A percentile compares a stretch with the other conserved stretches of the same genome.
These are phyloP conservation scores for Mylabris phalerata DNA, from an alignment of 1,140 invertebrate species.

Conservation along the genomic window DNA sequence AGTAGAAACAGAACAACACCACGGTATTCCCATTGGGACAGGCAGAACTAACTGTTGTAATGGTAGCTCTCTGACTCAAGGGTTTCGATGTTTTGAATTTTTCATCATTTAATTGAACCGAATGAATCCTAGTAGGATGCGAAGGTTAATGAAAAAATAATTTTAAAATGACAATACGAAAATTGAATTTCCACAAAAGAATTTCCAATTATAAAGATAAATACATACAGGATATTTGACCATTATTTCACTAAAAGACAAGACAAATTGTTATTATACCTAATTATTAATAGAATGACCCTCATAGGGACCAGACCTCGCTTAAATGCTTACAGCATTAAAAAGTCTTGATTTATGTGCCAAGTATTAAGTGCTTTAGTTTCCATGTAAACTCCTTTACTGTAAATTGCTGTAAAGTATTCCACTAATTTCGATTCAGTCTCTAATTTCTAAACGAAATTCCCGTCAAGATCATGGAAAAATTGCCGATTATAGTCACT, in stretches of 20 bases:
- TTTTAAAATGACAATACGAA: too few relatives aligned
- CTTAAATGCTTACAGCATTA: conserved; percentile 21
- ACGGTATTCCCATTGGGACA: conserved; percentile 17
- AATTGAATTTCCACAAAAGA: too few relatives aligned
- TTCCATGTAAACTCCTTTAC: conserved; percentile 14
- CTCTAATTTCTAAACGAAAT: background rate
- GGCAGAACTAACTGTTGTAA: conserved; percentile 14
- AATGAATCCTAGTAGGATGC: too few relatives aligned
- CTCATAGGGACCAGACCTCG: conserved; percentile 21
- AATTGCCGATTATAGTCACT: background rate
- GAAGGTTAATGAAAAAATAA: too few relatives aligned
- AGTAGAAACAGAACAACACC: conserved; percentile 8
- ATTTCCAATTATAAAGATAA: too few relatives aligned
- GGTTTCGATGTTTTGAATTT: too few relatives aligned
- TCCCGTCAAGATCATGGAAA: background rate
- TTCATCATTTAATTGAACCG: too few relatives aligned
- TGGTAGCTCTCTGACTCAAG: conserved; percentile 10
- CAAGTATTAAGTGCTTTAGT: conserved; percentile 19
- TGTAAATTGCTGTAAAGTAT: background rate
- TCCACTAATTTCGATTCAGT: background rate
- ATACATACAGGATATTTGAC: too few relatives aligned
- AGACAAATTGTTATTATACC: too few relatives aligned
- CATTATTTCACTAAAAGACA: too few relatives aligned
- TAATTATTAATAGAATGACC: conserved; percentile 26
- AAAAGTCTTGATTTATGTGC: conserved; percentile 25